Conservation (phyloP, 2,797 vertebrate genomes). For the Pipistrellus kuhlii region DNA sequence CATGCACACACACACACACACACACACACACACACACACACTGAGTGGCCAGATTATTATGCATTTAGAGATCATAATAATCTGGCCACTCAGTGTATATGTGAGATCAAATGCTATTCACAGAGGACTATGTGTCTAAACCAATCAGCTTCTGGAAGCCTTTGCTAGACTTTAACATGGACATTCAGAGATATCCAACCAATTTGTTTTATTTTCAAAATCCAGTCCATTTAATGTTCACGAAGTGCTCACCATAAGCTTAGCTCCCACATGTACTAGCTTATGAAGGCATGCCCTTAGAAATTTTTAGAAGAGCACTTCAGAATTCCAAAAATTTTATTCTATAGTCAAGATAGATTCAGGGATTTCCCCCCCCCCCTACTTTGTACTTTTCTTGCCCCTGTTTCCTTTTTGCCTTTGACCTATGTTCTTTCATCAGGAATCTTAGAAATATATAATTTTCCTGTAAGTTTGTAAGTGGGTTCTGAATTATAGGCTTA, state of each 20-base stretch:
- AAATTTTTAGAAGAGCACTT: constrained; percentile 1
- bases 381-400: background rate
- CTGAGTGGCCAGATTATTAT: too few species aligned
- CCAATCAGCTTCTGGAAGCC: background rate
- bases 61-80: too few species aligned
- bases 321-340: constrained; percentile 11
- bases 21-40: too few species aligned
- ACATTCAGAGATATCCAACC: background rate
- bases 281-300: background rate
- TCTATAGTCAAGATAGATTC: background rate
- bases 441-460: constrained; percentile 78
- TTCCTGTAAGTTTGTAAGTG: constrained; percentile 70
- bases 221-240: background rate
- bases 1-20: too few species aligned
- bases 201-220: background rate
- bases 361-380: background rate
- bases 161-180: background rate
- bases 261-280: background rate
- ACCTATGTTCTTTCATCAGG: constrained; percentile 74
- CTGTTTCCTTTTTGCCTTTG: constrained; percentile 71
- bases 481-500: constrained; percentile 78
- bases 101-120: background rate
- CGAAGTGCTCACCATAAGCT: background rate
- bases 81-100: too few species aligned
- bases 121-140: background rate